A percentile compares a stretch with the other conserved stretches of the same genome.
These are phyloP conservation scores for Chrysolina haemoptera DNA, from an alignment of 2,888 invertebrate genomes.

Conservation along the genomic window DNA sequence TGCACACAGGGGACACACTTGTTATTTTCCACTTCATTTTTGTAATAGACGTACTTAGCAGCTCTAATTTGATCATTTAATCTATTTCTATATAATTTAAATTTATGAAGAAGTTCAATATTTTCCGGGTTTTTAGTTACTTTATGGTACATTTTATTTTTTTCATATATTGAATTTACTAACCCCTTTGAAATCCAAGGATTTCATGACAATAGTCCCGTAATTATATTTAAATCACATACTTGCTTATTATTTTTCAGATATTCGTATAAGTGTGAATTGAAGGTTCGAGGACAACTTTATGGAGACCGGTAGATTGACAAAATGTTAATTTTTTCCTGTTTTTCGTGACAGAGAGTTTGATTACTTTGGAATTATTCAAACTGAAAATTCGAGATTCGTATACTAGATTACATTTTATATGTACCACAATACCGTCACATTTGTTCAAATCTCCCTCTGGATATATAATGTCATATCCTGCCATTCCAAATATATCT, in stretches of 20 bases:
- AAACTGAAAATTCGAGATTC: too few species aligned
- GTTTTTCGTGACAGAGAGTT: not conserved
- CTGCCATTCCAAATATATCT: not conserved
- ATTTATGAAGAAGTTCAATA: not conserved
- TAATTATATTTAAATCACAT: not conserved
- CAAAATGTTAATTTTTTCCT: not conserved
- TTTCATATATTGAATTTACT: not conserved
- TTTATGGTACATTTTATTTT: constrained; percentile 1
- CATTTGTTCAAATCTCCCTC: too few species aligned
- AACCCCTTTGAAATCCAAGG: not conserved
- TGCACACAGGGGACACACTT: not conserved
- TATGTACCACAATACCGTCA: too few species aligned
- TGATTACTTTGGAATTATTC: not conserved
- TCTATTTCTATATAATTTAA: not conserved
- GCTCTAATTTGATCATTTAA: not conserved
- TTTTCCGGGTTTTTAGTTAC: not conserved
- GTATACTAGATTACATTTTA: too few species aligned
- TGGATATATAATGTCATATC: not conserved
- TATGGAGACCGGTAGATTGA: not conserved
- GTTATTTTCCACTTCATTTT: not conserved
- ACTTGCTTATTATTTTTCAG: not conserved
- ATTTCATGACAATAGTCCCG: not conserved
- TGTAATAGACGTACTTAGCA: not conserved
- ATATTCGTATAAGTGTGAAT: not conserved
- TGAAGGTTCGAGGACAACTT: not conserved